Conservation (phyloP, 1,140 invertebrate species). For the Pachyrhynchus sulphureomaculatus region DNA sequence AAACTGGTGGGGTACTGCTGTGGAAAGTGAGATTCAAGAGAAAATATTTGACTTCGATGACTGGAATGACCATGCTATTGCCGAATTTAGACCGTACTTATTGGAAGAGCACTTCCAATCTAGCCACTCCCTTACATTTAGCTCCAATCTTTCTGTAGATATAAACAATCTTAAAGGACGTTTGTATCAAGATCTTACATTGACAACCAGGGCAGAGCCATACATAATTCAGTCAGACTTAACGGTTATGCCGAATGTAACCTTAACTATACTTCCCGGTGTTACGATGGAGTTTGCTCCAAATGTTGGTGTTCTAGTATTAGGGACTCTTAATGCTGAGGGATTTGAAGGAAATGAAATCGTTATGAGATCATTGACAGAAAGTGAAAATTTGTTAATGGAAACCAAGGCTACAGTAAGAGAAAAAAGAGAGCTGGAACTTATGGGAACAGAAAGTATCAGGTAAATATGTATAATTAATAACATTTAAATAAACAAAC, state of each 20-base stretch:
- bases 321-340: conserved; percentile 86
- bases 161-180: conserved; percentile 81
- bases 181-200: conserved; percentile 69
- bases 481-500: conserved; percentile 41
- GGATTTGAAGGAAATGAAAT: conserved; percentile 81
- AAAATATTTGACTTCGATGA: conserved; percentile 99
- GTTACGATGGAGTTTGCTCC: conserved; percentile 93
- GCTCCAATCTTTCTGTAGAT: conserved; percentile 57
- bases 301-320: conserved; percentile 94
- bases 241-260: conserved; percentile 92
- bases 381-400: conserved; percentile 47
- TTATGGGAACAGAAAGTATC: conserved; percentile 56
- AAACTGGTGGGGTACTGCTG: conserved; percentile 94
- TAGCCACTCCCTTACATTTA: conserved; percentile 71
- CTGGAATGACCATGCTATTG: conserved; percentile 97
- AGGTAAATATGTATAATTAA: conserved; percentile 43
- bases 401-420: conserved; percentile 12
- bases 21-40: conserved; percentile 70
- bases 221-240: conserved; percentile 89
- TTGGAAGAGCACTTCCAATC: conserved; percentile 72
- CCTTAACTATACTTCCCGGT: conserved; percentile 84
- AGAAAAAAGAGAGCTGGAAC: conserved; percentile 54
- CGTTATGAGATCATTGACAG: conserved; percentile 72
- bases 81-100: conserved; percentile 85
- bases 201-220: conserved; percentile 68